Evolutionary conservation across 2,888 invertebrate species (phyloP), one percentile per base, ranked within the genome.

Genomic region (Drosophila paranaensis): DNA sequence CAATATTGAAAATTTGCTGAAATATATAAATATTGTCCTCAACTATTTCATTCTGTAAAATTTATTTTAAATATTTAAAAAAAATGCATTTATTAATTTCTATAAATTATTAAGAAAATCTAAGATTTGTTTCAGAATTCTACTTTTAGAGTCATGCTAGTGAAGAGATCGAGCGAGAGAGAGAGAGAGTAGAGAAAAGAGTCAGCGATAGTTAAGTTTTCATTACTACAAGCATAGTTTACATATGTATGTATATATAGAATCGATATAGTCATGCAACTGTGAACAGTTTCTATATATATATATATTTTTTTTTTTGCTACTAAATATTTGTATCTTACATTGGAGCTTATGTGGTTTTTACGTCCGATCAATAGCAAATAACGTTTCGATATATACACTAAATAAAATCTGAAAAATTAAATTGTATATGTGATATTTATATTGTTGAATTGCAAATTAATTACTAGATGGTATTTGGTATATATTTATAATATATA

Each of bases 301-400:
- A 35, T 20, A 20, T 20, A 20, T 20, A 20, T 20, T 20, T 20
- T 20, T 20, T 20, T 25, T 14, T 56, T n/a, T 27, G 27, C 40
- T 40, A 48, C 39, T 30, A 69, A 42, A 42, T 46, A n/a, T 35
- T 35, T 35, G 14, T 56, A 2, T 66, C 66, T 66, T 66, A 66
- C 66, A 69, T 69, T 68, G 25, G 69, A 46, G 69, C 66, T 46
- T 55, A 20, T 68, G 39, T 55, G 33, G 69, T 27, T 20, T 20
- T 66, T 53, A 48, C 45, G 40, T 66, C 70, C 69, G 48, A 69
- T 68, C 33, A 66, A 66, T 68, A 56, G 69, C 13, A 67, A 56
- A 55, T 13, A 25, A 25, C 27, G 46, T 37, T 54, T 66, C 68
- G 67, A 54, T 66, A 54, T 64, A 48, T 46, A 46, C 39, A 48